These are phyloP conservation scores for Mobula birostris DNA, from an alignment of 2,113 vertebrate species.

Conservation along the genomic window DNA sequence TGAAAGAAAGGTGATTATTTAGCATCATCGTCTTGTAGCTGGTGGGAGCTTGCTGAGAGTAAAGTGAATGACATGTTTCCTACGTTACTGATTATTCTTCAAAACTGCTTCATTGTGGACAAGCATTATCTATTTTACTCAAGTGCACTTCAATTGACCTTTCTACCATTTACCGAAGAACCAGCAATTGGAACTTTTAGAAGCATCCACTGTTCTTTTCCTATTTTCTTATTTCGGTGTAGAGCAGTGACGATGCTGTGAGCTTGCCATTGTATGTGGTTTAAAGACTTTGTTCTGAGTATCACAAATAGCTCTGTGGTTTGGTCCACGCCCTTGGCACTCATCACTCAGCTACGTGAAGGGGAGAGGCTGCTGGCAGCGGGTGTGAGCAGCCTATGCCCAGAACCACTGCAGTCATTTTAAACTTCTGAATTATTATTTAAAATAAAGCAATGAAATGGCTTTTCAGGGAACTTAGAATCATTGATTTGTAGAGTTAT, in stretches of 20 bases:
- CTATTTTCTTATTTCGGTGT: background rate
- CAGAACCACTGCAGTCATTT: background rate
- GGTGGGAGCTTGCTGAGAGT: background rate
- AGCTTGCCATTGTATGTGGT: background rate
- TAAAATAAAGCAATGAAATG: background rate
- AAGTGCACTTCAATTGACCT: background rate
- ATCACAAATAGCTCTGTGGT: conserved; percentile 23
- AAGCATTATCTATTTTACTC: background rate
- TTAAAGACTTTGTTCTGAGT: background rate
- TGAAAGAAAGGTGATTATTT: background rate
- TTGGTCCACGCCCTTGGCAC: background rate
- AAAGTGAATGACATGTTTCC: background rate
- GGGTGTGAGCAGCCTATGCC: background rate
- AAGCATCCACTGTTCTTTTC: background rate
- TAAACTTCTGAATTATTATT: background rate
- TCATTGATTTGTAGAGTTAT: no score
- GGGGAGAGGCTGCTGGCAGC: background rate
- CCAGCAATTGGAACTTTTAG: background rate
- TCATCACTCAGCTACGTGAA: background rate
- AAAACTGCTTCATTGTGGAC: no score
- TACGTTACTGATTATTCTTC: background rate
- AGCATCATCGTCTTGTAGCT: background rate
- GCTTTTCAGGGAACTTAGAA: background rate
- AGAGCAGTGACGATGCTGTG: background rate
- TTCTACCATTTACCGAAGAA: background rate